These are phyloP conservation scores for Psittacara wagleri DNA, from an alignment of 2,113 vertebrate species.

Conservation along the genomic window DNA sequence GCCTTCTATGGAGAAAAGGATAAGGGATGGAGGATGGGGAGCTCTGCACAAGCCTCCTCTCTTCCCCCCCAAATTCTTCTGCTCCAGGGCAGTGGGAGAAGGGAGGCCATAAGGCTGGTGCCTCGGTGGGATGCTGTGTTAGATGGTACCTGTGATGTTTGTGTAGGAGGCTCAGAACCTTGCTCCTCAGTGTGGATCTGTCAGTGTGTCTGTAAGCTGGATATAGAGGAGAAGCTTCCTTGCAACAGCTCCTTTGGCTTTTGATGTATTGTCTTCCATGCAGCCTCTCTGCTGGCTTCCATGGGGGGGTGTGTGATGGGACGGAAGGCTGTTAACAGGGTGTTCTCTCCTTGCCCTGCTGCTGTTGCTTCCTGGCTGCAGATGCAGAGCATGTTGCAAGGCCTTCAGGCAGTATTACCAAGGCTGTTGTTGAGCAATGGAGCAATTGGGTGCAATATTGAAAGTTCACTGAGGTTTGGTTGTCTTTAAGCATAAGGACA, in stretches of 20 bases:
- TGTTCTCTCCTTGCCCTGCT: neutral
- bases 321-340: neutral
- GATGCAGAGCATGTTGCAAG: accelerated
- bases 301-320: accelerated
- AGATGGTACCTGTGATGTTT: neutral
- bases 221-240: neutral
- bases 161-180: neutral
- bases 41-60: neutral
- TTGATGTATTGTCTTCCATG: neutral
- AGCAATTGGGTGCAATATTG: neutral
- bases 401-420: neutral
- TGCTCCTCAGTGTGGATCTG: accelerated
- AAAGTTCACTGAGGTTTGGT: neutral
- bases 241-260: accelerated
- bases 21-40: neutral
- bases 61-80: neutral
- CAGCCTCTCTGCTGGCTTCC: neutral
- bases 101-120: accelerated
- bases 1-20: neutral
- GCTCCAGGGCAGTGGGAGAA: neutral
- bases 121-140: neutral
- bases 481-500: neutral
- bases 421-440: neutral
- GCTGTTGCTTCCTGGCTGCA: accelerated
- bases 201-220: neutral